These are phyloP conservation scores for Brachionus manjavacas DNA, from an alignment of 1,140 invertebrate species.

Conservation along the genomic window DNA sequence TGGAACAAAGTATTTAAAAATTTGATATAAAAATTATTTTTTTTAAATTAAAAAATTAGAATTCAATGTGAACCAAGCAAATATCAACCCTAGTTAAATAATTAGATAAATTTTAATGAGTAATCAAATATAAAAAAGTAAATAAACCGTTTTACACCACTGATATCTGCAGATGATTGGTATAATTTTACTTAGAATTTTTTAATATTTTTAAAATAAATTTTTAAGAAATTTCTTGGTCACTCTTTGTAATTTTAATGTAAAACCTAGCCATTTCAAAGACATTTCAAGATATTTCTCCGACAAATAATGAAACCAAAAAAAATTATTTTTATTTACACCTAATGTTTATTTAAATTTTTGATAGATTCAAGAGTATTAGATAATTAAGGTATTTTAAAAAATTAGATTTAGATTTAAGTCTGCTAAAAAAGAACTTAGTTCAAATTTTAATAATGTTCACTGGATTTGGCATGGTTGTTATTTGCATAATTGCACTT, in stretches of 20 bases:
- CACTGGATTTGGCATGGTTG: background rate
- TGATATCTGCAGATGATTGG: background rate
- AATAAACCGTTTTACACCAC: background rate
- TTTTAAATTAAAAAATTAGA: background rate
- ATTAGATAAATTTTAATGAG: background rate
- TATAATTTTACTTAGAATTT: background rate
- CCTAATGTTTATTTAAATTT: no score
- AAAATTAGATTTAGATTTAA: no score
- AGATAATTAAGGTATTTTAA: background rate
- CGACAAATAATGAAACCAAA: no score
- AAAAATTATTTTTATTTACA: no score
- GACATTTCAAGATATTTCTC: background rate
- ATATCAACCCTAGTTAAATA: background rate
- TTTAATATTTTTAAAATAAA: background rate
- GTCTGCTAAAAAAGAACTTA: background rate
- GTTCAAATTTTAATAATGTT: background rate
- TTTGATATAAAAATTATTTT: background rate
- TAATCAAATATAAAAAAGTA: background rate
- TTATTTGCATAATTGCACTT: background rate
- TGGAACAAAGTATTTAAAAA: background rate
- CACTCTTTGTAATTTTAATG: background rate
- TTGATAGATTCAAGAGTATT: no score
- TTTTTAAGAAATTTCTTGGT: background rate
- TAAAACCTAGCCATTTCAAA: background rate
- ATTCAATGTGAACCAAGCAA: background rate